Conservation (phyloP, 2,797 vertebrate species). For the Selene dorsalis region DNA sequence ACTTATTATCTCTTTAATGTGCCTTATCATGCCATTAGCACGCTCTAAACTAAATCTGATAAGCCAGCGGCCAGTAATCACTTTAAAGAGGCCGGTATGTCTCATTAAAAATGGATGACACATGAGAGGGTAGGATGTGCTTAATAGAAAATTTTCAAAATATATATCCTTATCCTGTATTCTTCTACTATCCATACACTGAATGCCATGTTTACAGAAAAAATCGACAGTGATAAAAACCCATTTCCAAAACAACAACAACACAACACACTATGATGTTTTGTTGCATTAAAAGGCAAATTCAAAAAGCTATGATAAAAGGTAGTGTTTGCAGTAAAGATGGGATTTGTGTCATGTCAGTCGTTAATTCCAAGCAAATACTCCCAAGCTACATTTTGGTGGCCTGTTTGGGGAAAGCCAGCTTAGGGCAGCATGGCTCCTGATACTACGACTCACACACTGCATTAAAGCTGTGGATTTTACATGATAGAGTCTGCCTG, state of each 20-base stretch:
- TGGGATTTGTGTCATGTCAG: conserved; percentile 70
- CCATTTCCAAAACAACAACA: background rate
- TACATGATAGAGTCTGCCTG: conserved; percentile 77
- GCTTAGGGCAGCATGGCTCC: conserved; percentile 52
- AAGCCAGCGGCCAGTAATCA: conserved; percentile 71
- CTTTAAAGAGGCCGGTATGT: conserved; percentile 61
- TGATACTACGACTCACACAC: conserved; percentile 26
- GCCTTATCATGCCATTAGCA: conserved; percentile 75
- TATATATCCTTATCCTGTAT: background rate
- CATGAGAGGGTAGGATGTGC: conserved; percentile 33
- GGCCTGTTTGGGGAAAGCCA: conserved; percentile 62
- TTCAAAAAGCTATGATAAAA: conserved; percentile 19
- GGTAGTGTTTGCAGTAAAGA: conserved; percentile 43
- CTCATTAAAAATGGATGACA: conserved; percentile 70
- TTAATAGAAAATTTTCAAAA: conserved; percentile 35
- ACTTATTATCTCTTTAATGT: conserved; percentile 77
- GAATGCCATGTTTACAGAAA: conserved; percentile 6
- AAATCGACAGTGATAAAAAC: conserved; percentile 13
- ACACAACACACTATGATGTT: background rate
- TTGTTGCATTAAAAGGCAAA: conserved; percentile 22
- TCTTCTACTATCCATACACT: background rate
- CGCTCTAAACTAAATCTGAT: conserved; percentile 75
- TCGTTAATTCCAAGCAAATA: conserved; percentile 68
- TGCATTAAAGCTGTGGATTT: conserved; percentile 69
- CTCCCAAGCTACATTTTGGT: conserved; percentile 49